Percentiles rank a stretch among this genome's conserved stretches.
Evolutionary conservation across 2,888 invertebrate genomes (phyloP).

Genomic region (Furcula furcula): DNA sequence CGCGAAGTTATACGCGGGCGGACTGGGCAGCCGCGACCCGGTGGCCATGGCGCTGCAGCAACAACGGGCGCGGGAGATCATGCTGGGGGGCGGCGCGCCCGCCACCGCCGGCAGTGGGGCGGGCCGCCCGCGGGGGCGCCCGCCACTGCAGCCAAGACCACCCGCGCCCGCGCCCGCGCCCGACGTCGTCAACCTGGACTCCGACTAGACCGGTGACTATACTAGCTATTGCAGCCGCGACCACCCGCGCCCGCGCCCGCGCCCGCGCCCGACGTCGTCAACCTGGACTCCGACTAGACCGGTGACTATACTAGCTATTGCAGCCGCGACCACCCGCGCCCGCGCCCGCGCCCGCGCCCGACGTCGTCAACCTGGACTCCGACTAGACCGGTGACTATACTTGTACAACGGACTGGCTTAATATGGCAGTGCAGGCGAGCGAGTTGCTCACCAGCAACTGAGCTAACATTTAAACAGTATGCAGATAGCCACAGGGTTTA

Average conservation of each 20-base stretch:
- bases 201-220: too few species aligned
- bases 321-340: not conserved
- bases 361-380: too few species aligned
- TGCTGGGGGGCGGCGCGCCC: constrained; percentile 43
- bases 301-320: not conserved
- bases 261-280: constrained; percentile 53
- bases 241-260: too few species aligned
- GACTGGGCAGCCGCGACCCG: constrained; percentile 77
- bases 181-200: too few species aligned
- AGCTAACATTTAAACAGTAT: too few species aligned
- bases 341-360: not conserved
- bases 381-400: too few species aligned
- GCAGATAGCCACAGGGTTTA: too few species aligned
- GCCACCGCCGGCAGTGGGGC: constrained; percentile 17
- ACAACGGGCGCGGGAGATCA: constrained; percentile 70
- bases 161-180: constrained; percentile 26
- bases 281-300: constrained; percentile 64
- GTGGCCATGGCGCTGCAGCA: constrained; percentile 76
- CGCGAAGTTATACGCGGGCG: constrained; percentile 77
- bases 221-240: too few species aligned
- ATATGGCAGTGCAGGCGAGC: too few species aligned
- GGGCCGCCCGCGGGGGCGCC: constrained; percentile 43
- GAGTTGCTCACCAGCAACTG: too few species aligned
- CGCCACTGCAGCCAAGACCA: constrained; percentile 42
- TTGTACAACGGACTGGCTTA: too few species aligned